Conservation (phyloP, 2,113 vertebrate genomes). For the Syngnathoides biaculeatus region DNA sequence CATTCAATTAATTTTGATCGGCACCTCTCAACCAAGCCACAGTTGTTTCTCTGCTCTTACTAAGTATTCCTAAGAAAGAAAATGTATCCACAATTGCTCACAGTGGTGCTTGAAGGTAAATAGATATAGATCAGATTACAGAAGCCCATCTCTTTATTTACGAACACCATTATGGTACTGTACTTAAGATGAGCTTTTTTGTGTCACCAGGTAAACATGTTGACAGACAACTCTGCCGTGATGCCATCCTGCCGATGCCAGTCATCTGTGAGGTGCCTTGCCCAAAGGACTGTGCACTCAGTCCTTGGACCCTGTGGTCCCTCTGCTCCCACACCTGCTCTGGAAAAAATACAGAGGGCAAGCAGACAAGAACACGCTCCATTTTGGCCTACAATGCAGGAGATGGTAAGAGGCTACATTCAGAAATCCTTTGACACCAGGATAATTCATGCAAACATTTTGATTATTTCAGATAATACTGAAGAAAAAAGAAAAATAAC, state of each 20-base stretch:
- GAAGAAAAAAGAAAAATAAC: too few species aligned
- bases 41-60: too few species aligned
- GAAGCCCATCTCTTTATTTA: too few species aligned
- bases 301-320: constrained; percentile 87
- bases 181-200: background rate
- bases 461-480: too few species aligned
- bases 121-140: too few species aligned
- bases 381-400: constrained; percentile 86
- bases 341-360: constrained; percentile 94
- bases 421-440: too few species aligned
- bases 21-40: too few species aligned
- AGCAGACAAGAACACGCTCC: constrained; percentile 84
- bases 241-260: constrained; percentile 91
- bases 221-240: constrained; percentile 87
- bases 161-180: background rate
- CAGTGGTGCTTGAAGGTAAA: too few species aligned
- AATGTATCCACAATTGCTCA: too few species aligned
- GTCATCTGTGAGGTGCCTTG: constrained; percentile 87
- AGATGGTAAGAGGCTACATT: constrained; percentile 77
- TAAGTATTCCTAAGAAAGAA: too few species aligned
- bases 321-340: constrained; percentile 97
- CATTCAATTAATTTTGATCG: too few species aligned
- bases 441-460: too few species aligned
- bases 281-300: constrained; percentile 90
- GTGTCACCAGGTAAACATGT: constrained; percentile 79